Evolutionary conservation across 2,113 vertebrate genomes (phyloP).

Genomic region (Psilopsiagon aymara): DNA sequence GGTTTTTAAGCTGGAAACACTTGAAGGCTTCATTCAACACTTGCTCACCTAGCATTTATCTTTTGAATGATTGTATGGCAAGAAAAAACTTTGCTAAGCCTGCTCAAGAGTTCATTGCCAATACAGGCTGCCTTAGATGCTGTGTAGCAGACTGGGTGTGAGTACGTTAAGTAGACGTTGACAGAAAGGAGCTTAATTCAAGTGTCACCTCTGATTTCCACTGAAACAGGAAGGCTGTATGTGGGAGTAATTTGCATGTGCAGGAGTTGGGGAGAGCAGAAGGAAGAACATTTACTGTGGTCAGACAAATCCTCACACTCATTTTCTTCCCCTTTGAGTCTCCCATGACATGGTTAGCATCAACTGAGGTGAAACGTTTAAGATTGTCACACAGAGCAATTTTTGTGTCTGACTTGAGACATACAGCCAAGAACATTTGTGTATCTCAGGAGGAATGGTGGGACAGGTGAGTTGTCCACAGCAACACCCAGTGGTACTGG

Average conservation of each 20-base stretch:
- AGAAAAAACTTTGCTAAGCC: background rate
- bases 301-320: background rate
- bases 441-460: background rate
- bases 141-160: background rate
- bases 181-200: background rate
- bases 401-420: background rate
- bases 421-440: accelerated
- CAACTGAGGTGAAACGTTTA: background rate
- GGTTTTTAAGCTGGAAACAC: background rate
- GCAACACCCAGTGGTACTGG: background rate
- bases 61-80: background rate
- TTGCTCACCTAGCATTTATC: background rate
- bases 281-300: background rate
- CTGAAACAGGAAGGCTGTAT: background rate
- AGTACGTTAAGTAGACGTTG: background rate
- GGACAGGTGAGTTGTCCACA: background rate
- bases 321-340: background rate
- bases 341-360: background rate
- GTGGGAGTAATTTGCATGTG: background rate
- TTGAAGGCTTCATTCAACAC: background rate
- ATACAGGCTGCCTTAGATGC: background rate
- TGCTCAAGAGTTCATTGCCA: background rate
- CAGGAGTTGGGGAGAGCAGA: background rate
- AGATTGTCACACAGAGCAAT: background rate
- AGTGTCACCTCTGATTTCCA: background rate